These are phyloP conservation scores for Neopipo cinnamomea DNA, from an alignment of 2,113 vertebrate genomes.

Conservation along the genomic window DNA sequence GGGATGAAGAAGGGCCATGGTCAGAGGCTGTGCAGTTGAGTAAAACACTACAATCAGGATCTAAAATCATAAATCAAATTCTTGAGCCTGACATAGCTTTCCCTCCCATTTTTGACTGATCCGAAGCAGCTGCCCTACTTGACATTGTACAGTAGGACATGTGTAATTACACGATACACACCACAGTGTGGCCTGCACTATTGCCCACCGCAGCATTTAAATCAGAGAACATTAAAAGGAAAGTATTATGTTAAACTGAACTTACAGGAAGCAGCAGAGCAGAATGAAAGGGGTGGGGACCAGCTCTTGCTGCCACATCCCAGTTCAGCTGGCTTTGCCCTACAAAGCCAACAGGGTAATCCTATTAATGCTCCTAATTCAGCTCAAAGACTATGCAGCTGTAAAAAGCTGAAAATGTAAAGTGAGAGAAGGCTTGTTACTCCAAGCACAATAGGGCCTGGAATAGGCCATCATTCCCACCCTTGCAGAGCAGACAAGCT, in stretches of 20 bases:
- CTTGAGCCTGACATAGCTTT: not conserved
- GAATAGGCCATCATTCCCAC: fast-evolving
- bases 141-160: fast-evolving
- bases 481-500: no score
- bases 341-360: not conserved
- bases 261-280: fast-evolving
- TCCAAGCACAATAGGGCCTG: not conserved
- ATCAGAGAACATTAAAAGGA: not conserved
- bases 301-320: not conserved
- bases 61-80: not conserved
- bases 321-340: not conserved
- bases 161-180: fast-evolving
- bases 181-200: not conserved
- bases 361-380: not conserved
- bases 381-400: not conserved
- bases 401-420: not conserved
- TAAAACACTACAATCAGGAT: not conserved
- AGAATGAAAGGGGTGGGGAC: not conserved
- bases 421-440: not conserved
- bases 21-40: not conserved
- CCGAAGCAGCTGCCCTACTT: fast-evolving
- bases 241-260: not conserved
- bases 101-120: not conserved
- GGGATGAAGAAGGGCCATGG: fast-evolving
- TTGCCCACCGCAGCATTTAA: not conserved